A percentile compares a stretch with the other conserved stretches of the same genome.
These are phyloP conservation scores for Varecia variegata DNA, from an alignment of 2,797 vertebrate species.

Conservation along the genomic window DNA sequence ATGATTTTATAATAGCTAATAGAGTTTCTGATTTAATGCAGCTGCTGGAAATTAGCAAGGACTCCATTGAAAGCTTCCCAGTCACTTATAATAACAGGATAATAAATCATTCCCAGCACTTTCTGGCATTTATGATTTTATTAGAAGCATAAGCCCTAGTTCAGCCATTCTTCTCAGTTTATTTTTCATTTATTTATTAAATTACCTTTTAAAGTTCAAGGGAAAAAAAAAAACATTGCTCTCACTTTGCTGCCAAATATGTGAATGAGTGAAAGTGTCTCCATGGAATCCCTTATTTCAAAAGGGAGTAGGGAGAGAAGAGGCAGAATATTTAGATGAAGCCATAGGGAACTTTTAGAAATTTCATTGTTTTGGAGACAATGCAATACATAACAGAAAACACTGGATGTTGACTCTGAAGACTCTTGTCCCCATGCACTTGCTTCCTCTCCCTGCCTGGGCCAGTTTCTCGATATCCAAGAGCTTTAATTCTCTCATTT, in stretches of 20 bases:
- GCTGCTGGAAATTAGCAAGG: conserved; percentile 86
- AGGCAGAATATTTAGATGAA: conserved; percentile 57
- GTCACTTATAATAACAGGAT: conserved; percentile 86
- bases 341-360: conserved; percentile 21
- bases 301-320: conserved; percentile 13
- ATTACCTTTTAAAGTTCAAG: conserved; percentile 77
- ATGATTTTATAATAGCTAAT: conserved; percentile 85
- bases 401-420: background rate
- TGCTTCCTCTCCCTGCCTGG: background rate
- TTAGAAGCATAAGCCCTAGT: conserved; percentile 81
- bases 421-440: background rate
- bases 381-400: background rate
- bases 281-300: conserved; percentile 71
- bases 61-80: conserved; percentile 84
- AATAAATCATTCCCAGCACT: conserved; percentile 84
- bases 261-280: conserved; percentile 65
- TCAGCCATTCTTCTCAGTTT: conserved; percentile 76
- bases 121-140: conserved; percentile 84
- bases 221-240: background rate
- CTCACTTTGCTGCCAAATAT: conserved; percentile 75
- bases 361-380: background rate
- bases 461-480: background rate
- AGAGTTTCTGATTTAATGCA: conserved; percentile 86
- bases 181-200: conserved; percentile 84
- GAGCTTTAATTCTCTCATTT: background rate